Percentiles rank a stretch among this genome's conserved stretches.
These are phyloP conservation scores for Cephus pygmeus DNA, from an alignment of 2,888 invertebrate species.

Conservation along the genomic window DNA sequence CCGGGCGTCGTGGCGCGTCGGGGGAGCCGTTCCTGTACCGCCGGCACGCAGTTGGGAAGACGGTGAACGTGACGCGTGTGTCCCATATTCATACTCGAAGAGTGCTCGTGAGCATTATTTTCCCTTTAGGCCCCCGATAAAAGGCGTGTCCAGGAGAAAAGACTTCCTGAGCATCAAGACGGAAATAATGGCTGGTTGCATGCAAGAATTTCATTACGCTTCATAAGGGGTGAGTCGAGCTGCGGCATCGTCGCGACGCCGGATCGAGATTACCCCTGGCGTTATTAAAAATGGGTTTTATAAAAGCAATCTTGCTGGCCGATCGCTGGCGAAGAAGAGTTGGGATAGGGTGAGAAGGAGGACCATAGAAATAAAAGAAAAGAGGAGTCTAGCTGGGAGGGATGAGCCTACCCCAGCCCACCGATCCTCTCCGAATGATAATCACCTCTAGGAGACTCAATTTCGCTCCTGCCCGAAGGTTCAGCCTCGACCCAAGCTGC, in stretches of 20 bases:
- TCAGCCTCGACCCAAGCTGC: conserved; percentile 43
- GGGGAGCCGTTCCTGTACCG: too few relatives aligned
- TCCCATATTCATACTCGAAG: too few relatives aligned
- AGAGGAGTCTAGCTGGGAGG: conserved; percentile 27
- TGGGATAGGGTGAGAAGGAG: background rate
- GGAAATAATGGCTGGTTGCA: conserved; percentile 14
- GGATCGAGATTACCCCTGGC: conserved; percentile 40
- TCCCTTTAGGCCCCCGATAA: background rate
- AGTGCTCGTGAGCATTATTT: too few relatives aligned
- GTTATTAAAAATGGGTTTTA: conserved; percentile 55
- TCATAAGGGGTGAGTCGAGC: background rate
- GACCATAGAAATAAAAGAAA: conserved; percentile 24
- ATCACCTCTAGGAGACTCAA: conserved; percentile 61
- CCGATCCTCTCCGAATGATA: conserved; percentile 59
- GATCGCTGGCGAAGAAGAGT: conserved; percentile 34
- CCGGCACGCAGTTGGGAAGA: too few relatives aligned
- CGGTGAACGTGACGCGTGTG: too few relatives aligned
- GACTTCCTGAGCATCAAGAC: background rate
- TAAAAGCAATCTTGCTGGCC: conserved; percentile 51
- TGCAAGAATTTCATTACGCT: conserved; percentile 21
- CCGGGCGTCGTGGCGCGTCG: too few relatives aligned
- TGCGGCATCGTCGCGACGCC: conserved; percentile 11
- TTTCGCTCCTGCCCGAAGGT: conserved; percentile 50
- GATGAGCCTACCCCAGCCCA: conserved; percentile 36
- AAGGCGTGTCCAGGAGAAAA: background rate